Conservation (phyloP, 2,888 invertebrate species). For the Phania funesta region DNA sequence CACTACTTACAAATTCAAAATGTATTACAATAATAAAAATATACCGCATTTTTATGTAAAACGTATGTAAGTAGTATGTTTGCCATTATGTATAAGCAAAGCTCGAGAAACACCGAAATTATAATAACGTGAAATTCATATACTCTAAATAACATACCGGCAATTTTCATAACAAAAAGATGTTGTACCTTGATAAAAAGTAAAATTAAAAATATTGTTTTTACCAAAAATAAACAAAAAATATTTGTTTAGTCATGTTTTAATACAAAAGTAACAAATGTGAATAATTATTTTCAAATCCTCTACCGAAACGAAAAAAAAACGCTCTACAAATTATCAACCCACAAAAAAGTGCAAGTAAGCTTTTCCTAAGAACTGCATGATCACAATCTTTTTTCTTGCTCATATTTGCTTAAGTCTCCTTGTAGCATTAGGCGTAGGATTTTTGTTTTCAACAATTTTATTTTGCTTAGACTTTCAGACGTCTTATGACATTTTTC, state of each 20-base stretch:
- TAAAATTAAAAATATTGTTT: conserved; percentile 25
- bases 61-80: neutral
- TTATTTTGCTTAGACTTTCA: conserved; percentile 50
- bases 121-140: conserved; percentile 63
- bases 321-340: conserved; percentile 11
- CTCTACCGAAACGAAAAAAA: neutral
- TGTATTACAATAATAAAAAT: neutral
- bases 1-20: conserved; percentile 33
- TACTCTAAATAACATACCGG: conserved; percentile 42
- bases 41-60: conserved; percentile 35
- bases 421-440: conserved; percentile 29
- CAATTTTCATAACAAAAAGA: conserved; percentile 63
- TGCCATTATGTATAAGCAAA: neutral
- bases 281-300: conserved; percentile 14
- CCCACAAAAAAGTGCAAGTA: conserved; percentile 64
- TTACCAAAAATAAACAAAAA: conserved; percentile 10
- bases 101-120: conserved; percentile 6
- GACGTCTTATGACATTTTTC: conserved; percentile 65
- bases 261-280: neutral
- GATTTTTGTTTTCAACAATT: conserved; percentile 8
- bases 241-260: conserved; percentile 43
- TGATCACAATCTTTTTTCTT: conserved; percentile 40
- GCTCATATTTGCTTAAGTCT: neutral
- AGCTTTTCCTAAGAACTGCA: conserved; percentile 61
- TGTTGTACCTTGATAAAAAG: conserved; percentile 65